Evolutionary conservation across 2,113 vertebrate genomes (phyloP).

Genomic region (Epinephelus fuscoguttatus): DNA sequence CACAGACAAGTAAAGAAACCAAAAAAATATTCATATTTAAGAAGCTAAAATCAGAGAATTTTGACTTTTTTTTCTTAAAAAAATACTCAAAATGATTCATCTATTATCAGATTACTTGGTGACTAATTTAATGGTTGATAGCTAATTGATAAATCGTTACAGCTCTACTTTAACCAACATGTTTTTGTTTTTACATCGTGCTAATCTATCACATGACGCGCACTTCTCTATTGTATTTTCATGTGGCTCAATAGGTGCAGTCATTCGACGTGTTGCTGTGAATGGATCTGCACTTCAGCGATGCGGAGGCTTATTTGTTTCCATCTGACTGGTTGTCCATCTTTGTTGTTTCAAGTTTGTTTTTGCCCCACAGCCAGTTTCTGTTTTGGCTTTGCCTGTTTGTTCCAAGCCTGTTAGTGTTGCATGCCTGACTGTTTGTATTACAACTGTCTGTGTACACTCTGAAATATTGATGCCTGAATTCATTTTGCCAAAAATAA

Average conservation of each 20-base stretch:
- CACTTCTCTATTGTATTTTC: neutral
- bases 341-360: conserved; percentile 61
- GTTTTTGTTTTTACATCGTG: neutral
- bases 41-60: too few relatives aligned
- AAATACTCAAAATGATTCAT: too few relatives aligned
- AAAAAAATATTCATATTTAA: too few relatives aligned
- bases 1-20: too few relatives aligned
- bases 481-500: conserved; percentile 1
- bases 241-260: neutral
- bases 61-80: too few relatives aligned
- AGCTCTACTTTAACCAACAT: too few relatives aligned
- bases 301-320: conserved; percentile 39
- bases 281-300: neutral
- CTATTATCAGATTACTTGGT: too few relatives aligned
- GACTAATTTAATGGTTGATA: too few relatives aligned
- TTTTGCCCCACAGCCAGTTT: conserved; percentile 61
- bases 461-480: conserved; percentile 16
- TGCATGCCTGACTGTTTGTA: conserved; percentile 42
- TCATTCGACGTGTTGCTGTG: conserved; percentile 6
- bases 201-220: neutral
- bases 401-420: conserved; percentile 41
- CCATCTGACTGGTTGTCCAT: conserved; percentile 60
- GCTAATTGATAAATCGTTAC: too few relatives aligned
- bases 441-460: conserved; percentile 4
- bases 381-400: conserved; percentile 50